These are phyloP conservation scores for Pipra filicauda DNA, from an alignment of 2,113 vertebrate species.

Conservation along the genomic window DNA sequence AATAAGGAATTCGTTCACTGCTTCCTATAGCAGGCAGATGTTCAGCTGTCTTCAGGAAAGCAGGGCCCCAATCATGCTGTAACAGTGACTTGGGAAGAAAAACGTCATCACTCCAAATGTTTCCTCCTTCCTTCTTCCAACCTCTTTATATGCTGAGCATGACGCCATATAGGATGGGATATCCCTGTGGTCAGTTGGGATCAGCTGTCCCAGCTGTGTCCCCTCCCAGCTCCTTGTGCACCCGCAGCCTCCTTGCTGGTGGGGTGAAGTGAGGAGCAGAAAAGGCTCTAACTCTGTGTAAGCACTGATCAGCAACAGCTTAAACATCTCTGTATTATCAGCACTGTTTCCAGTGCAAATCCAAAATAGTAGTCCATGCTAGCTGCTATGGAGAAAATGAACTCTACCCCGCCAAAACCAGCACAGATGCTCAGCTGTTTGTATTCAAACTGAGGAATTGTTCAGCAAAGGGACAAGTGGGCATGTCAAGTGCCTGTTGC, in stretches of 20 bases:
- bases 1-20: not conserved
- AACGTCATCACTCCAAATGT: not conserved
- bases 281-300: not conserved
- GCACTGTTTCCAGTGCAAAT: not conserved
- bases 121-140: not conserved
- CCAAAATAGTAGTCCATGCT: not conserved
- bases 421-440: not conserved
- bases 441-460: constrained; percentile 57
- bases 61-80: not conserved
- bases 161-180: not conserved
- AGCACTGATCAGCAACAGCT: not conserved
- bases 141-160: not conserved
- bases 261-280: not conserved
- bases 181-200: not conserved
- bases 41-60: not conserved
- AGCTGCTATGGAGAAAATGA: not conserved
- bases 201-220: not conserved
- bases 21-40: not conserved
- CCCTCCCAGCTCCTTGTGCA: not conserved
- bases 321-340: not conserved
- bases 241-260: rapidly evolving
- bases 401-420: not conserved
- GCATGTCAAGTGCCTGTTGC: not conserved
- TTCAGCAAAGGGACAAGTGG: not conserved
- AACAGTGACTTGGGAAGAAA: not conserved